A percentile compares a stretch with the other conserved stretches of the same genome.
Conservation (phyloP, 2,113 vertebrate species). For the Calonectris borealis region DNA sequence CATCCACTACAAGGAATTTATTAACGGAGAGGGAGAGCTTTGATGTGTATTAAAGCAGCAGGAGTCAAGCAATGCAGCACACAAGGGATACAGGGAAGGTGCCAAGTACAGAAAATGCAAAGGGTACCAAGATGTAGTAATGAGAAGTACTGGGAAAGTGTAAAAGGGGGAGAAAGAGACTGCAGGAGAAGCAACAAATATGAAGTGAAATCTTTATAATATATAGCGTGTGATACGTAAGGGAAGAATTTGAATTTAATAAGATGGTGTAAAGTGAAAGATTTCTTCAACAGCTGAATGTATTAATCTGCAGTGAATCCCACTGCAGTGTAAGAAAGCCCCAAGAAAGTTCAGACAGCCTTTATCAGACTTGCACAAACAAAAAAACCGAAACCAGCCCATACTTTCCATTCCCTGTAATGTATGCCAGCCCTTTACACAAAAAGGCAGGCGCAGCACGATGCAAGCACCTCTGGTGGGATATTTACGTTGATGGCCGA, state of each 20-base stretch:
- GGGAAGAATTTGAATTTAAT: background rate
- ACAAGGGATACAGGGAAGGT: background rate
- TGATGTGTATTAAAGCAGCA: background rate
- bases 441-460: background rate
- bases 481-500: background rate
- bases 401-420: background rate
- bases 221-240: background rate
- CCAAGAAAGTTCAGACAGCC: background rate
- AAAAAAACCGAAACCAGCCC: background rate
- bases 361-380: background rate
- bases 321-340: background rate
- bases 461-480: background rate
- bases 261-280: background rate
- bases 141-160: background rate
- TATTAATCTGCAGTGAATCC: background rate
- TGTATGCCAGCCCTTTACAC: background rate
- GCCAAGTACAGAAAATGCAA: background rate
- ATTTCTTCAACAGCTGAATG: background rate
- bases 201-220: background rate
- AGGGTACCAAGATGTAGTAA: background rate
- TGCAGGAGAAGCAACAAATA: background rate
- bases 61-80: background rate
- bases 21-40: background rate
- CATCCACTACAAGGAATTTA: background rate
- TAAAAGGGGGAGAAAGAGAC: background rate